Conservation (phyloP, 2,888 invertebrate species). For the Macrosoma leucophasiata region DNA sequence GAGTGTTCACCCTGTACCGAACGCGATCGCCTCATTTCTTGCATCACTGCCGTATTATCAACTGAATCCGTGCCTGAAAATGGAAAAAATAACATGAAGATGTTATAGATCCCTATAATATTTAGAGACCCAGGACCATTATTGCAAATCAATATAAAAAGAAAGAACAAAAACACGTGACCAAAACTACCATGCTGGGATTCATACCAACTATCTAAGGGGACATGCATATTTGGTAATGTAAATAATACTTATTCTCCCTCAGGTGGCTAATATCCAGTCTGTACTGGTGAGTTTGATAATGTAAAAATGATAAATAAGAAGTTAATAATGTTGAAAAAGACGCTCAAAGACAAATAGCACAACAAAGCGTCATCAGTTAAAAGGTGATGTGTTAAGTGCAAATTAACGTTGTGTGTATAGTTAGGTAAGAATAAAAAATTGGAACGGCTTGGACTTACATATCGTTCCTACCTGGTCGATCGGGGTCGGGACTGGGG, state of each 20-base stretch:
- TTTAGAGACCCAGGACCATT: conserved; percentile 56
- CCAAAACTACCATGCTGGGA: conserved; percentile 31
- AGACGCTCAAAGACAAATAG: too few relatives aligned
- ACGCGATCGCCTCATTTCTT: conserved; percentile 55
- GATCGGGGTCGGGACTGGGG: conserved; percentile 60
- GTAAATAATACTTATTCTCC: too few relatives aligned
- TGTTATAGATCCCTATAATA: conserved; percentile 1
- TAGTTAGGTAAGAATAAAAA: conserved; percentile 50
- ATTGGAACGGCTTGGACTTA: conserved; percentile 73
- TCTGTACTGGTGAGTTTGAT: too few relatives aligned
- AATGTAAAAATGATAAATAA: too few relatives aligned
- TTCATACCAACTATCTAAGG: conserved; percentile 27
- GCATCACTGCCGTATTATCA: conserved; percentile 68
- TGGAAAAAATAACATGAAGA: neutral
- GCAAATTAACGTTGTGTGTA: too few relatives aligned
- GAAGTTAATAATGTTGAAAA: too few relatives aligned
- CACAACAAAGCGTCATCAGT: too few relatives aligned
- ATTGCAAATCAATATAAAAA: conserved; percentile 23
- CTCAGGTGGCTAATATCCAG: too few relatives aligned
- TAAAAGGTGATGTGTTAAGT: too few relatives aligned
- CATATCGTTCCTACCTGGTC: conserved; percentile 76
- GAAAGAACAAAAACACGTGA: conserved; percentile 26
- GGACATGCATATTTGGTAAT: conserved; percentile 25
- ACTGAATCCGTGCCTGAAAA: conserved; percentile 74
- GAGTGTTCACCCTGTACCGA: conserved; percentile 65